Conservation (phyloP, 2,888 invertebrate genomes). For the Noctua fimbriata region DNA sequence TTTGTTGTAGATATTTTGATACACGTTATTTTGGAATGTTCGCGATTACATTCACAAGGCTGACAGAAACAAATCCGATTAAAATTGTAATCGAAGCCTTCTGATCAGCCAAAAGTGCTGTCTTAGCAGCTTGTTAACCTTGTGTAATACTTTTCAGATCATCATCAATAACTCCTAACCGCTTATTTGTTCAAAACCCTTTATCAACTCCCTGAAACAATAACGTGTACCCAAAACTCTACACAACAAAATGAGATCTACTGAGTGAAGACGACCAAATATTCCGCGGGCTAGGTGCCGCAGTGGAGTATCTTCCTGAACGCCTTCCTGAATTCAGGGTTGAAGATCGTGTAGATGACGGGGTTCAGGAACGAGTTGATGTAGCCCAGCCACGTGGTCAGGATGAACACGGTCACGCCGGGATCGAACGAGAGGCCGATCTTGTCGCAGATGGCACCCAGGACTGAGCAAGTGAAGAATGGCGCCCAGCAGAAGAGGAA, state of each 20-base stretch:
- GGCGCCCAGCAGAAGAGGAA: conserved; percentile 99
- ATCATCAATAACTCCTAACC: not conserved
- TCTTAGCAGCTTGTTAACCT: not conserved
- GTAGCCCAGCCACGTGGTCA: conserved; percentile 99
- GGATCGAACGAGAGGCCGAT: conserved; percentile 94
- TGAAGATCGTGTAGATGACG: conserved; percentile 98
- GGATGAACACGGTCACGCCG: conserved; percentile 96
- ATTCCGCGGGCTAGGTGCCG: conserved; percentile 89
- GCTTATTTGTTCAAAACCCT: not conserved
- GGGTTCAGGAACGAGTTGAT: conserved; percentile 98
- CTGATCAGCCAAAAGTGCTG: not conserved
- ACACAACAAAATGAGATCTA: conserved; percentile 73
- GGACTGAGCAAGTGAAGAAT: conserved; percentile 99
- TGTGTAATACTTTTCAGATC: not conserved
- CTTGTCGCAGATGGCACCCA: conserved; percentile 98
- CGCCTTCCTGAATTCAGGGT: conserved; percentile 99
- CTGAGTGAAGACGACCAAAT: conserved; percentile 86
- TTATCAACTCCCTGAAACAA: conserved; percentile 1
- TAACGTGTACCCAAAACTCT: conserved; percentile 46
- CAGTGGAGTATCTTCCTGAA: conserved; percentile 97
- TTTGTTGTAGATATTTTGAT: conserved; percentile 65
- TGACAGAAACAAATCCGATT: not conserved
- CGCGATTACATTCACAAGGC: not conserved
- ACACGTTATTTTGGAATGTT: conserved; percentile 39
- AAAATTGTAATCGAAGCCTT: not conserved